Evolutionary conservation across 2,888 invertebrate species (phyloP), one percentile per base, ranked within the genome.

Genomic region (Cheilosia impressa): DNA sequence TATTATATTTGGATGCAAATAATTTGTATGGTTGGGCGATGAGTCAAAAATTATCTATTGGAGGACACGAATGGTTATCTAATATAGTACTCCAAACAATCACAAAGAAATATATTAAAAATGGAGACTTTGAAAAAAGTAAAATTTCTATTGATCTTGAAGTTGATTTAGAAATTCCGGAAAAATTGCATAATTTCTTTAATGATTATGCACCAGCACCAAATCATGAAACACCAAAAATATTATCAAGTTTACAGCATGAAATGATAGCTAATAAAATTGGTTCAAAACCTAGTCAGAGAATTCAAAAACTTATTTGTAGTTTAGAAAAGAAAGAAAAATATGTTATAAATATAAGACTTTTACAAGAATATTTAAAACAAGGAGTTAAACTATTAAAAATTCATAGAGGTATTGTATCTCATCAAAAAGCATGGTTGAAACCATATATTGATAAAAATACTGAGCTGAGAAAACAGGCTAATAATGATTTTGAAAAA

Each of bases 361-460:
- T 58, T 50, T 47, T 71, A 58, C 34, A 71, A 71, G 60, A 71
- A 58, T 71, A 71, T 52, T 60, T 52, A 60, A 60, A 72, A 72
- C 50, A 62, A 89, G 91, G 81, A 90, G 91, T 87, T 52, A 87
- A 38, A 89, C 88, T 55, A 19, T 91, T 47, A 88, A 90, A 80
- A 88, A 89, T 76, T 88, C 89, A 89, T 82, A 57, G 87, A 34
- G 87, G 89, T 10, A 63, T 91, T 22, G 68, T 88, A 85, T 91
- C 91, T 81, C 66, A 82, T 3, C 91, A 91, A 79, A 69, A 82
- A 4, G 55, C 87, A 2, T 92, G 90, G 90, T 85, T 92, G 47
- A 89, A 90, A 73, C 63, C 52, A n/a, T 62, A 55, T 53, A 52
- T 53, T 63, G 19, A 63, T 47, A n/a, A 82, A 0, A 91, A 91